Base-by-base conservation (phyloP, 2,797 vertebrate species). In the Lagorchestes hirsutus region DNA sequence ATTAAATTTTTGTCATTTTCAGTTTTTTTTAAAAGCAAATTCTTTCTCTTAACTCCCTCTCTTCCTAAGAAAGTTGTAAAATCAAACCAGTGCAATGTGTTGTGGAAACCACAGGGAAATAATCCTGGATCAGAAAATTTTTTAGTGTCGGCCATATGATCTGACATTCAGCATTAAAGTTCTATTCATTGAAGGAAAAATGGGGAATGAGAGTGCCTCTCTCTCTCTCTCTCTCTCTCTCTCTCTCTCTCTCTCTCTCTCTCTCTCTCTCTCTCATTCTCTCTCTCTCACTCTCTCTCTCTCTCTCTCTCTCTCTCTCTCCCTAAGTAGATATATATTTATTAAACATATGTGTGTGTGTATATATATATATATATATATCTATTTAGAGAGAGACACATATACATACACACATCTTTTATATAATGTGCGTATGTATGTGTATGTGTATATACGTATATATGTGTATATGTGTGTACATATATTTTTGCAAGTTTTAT, bases 111-210 rank as follows among this genome's bases (percentile, higher is more conserved):
- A 96, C 96, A 96, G 92, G 46, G 59, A 95, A 92, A 1, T 92
- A 96, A 96, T 96, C 94, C 90, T 92, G 54, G 92, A 74, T 96
- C 93, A 56, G 94, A 96, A 94, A 95, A 96, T 95, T 90, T 96
- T 95, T 95, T 52, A 95, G 95, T 55, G 92, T 82, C 96, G 95
- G 31, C 92, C 94, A 54, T 94, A 95, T 95, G 94, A 97, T 95
- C 94, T 92, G 90, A 40, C 28, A 97, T 97, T 96, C 6, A 0
- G 58, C 94, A 97, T 96, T 97, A 91, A 94, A 52, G 40, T 74
- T 94, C 52, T 0, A 18, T 96, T 98, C 96, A 97, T 95, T 40
- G 92, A 97, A 97, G 96, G 93, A 95, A 97, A 96, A 97, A 97
- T 87, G 16, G 29, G 27, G 57, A 6, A 5, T 2, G 9, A 5